phyloP scores from a whole-genome alignment of 2,888 invertebrate species.

The Cremastinae sp. region DNA sequence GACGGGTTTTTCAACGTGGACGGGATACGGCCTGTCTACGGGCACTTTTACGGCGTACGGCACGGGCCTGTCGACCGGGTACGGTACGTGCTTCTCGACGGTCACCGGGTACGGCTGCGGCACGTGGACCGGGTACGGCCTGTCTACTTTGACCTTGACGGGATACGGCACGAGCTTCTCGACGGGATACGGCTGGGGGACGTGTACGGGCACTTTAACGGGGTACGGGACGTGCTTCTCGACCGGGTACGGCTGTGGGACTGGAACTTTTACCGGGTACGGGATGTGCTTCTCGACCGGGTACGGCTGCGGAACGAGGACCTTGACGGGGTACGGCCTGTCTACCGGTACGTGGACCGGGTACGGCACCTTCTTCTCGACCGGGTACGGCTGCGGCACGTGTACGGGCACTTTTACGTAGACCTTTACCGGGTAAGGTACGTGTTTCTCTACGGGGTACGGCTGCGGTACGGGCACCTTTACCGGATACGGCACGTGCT shows the following conservation, averaged over 20 bases:
- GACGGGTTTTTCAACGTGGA: constrained; percentile 85
- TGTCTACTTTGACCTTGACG: constrained; percentile 82
- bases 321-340: constrained; percentile 90
- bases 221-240: constrained; percentile 90
- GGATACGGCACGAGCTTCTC: constrained; percentile 87
- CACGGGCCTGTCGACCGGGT: constrained; percentile 85
- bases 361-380: constrained; percentile 89
- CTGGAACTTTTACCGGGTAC: constrained; percentile 88
- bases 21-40: constrained; percentile 75
- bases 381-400: constrained; percentile 89
- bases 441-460: constrained; percentile 86
- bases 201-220: constrained; percentile 88
- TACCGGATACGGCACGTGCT: constrained; percentile 84
- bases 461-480: constrained; percentile 85
- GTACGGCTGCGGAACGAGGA: constrained; percentile 89
- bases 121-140: constrained; percentile 86
- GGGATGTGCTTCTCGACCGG: constrained; percentile 90
- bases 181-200: constrained; percentile 89
- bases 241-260: constrained; percentile 87
- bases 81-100: constrained; percentile 81
- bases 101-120: constrained; percentile 88
- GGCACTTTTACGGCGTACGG: constrained; percentile 80
- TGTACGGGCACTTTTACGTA: constrained; percentile 90
- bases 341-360: constrained; percentile 87
- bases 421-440: constrained; percentile 89